Evolutionary conservation across 2,797 vertebrate genomes (phyloP).

Genomic region (Notoglanidium macrostoma): DNA sequence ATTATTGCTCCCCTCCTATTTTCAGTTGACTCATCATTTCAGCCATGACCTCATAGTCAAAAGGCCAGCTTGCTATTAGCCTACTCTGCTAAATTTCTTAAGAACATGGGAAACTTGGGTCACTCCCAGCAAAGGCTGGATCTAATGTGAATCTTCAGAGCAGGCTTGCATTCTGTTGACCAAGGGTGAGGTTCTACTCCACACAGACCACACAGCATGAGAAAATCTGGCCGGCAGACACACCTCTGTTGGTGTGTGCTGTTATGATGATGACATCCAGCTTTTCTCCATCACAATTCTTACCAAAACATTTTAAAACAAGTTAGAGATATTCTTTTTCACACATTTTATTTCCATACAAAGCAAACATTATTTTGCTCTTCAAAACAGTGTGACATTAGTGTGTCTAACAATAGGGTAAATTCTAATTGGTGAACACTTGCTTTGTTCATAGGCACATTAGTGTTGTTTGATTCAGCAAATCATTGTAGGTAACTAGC

Average conservation of each 20-base stretch:
- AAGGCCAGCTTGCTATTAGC: constrained; percentile 57
- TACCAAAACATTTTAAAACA: background rate
- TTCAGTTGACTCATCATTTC: constrained; percentile 66
- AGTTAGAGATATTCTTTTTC: background rate
- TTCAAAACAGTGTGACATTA: background rate
- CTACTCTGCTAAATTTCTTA: constrained; percentile 50
- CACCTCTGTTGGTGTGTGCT: constrained; percentile 68
- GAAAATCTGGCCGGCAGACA: constrained; percentile 72
- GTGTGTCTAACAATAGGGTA: background rate
- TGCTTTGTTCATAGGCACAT: background rate
- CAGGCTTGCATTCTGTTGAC: constrained; percentile 73
- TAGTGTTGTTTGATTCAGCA: background rate
- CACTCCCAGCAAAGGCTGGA: constrained; percentile 69
- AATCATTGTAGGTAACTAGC: background rate
- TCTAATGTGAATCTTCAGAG: constrained; percentile 65
- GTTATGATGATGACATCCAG: constrained; percentile 49
- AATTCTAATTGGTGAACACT: background rate
- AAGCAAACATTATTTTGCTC: background rate
- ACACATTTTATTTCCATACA: background rate
- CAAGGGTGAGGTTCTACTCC: constrained; percentile 78
- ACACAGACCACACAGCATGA: constrained; percentile 77
- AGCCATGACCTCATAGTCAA: constrained; percentile 27
- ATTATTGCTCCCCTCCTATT: constrained; percentile 29
- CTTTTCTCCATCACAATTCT: constrained; percentile 35
- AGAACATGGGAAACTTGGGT: constrained; percentile 60